These are phyloP conservation scores for Heteropelma amictum DNA, from an alignment of 2,888 invertebrate genomes.

Conservation along the genomic window DNA sequence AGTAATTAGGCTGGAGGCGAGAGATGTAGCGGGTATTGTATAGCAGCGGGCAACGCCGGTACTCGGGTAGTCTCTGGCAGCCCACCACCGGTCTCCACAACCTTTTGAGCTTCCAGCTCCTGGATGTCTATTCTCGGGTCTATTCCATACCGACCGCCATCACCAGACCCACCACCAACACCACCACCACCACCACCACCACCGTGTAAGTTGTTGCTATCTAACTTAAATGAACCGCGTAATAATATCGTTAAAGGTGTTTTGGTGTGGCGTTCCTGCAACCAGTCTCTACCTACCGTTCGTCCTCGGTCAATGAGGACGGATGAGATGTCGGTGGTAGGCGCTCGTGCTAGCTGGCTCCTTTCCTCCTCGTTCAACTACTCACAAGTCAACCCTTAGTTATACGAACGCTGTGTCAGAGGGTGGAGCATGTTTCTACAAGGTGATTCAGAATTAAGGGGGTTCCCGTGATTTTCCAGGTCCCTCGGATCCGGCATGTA, in stretches of 20 bases:
- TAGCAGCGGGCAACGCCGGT: conserved; percentile 3
- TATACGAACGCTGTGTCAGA: conserved; percentile 13
- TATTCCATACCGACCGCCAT: conserved; percentile 13
- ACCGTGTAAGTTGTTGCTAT: conserved; percentile 72
- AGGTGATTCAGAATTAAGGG: neutral
- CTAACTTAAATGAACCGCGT: conserved; percentile 76
- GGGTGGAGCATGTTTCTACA: conserved; percentile 3
- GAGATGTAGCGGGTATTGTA: conserved; percentile 74
- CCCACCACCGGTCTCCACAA: conserved; percentile 43
- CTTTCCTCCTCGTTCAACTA: conserved; percentile 23
- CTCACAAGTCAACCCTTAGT: conserved; percentile 37
- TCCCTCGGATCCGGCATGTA: too few species aligned
- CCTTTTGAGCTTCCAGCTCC: conserved; percentile 44
- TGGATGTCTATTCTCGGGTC: conserved; percentile 17
- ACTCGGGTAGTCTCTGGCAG: conserved; percentile 62
- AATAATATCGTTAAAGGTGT: conserved; percentile 74
- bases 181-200: conserved; percentile 14
- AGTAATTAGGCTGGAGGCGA: conserved; percentile 75
- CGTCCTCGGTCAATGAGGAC: conserved; percentile 61
- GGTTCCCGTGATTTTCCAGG: neutral
- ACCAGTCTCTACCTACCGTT: conserved; percentile 50
- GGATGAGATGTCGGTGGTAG: conserved; percentile 52
- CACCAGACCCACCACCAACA: conserved; percentile 20
- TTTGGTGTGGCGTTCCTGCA: conserved; percentile 58
- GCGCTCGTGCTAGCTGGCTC: neutral